Conservation (phyloP, 1,140 invertebrate genomes). For the Ephestia elutella region DNA sequence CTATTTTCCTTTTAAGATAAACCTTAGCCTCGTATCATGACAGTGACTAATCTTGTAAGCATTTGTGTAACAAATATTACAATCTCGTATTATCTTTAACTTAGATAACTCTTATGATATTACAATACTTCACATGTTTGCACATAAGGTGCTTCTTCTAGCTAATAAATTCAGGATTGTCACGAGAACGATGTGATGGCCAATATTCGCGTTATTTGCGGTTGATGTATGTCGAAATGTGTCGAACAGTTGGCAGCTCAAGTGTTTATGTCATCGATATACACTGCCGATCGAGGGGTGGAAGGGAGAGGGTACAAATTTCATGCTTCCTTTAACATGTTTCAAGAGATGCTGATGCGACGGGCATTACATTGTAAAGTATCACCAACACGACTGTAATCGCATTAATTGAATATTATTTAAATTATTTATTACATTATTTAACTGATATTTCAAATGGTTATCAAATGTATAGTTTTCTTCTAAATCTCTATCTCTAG, state of each 20-base stretch:
- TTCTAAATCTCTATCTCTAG: too few species aligned
- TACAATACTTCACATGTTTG: neutral
- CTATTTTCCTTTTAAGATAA: too few species aligned
- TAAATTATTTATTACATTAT: too few species aligned
- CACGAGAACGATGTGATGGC: constrained; percentile 1
- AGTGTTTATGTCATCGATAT: constrained; percentile 8
- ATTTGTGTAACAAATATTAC: neutral
- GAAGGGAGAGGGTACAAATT: neutral
- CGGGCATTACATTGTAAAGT: too few species aligned
- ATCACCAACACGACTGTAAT: too few species aligned
- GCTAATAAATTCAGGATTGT: neutral
- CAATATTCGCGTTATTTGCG: constrained; percentile 10
- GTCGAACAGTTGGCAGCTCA: constrained; percentile 8
- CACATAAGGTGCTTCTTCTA: neutral
- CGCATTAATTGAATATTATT: too few species aligned
- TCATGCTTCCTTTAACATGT: neutral
- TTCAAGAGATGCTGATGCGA: too few species aligned
- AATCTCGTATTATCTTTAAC: too few species aligned
- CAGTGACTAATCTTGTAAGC: neutral
- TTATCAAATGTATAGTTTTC: too few species aligned
- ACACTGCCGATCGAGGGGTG: neutral
- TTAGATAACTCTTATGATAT: too few species aligned
- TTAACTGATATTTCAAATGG: too few species aligned
- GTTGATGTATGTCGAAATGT: constrained; percentile 9
- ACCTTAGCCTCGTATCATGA: too few species aligned